A percentile compares a stretch with the other conserved stretches of the same genome.
Conservation (phyloP, 2,113 vertebrate species). For the Crotalus horridus region DNA sequence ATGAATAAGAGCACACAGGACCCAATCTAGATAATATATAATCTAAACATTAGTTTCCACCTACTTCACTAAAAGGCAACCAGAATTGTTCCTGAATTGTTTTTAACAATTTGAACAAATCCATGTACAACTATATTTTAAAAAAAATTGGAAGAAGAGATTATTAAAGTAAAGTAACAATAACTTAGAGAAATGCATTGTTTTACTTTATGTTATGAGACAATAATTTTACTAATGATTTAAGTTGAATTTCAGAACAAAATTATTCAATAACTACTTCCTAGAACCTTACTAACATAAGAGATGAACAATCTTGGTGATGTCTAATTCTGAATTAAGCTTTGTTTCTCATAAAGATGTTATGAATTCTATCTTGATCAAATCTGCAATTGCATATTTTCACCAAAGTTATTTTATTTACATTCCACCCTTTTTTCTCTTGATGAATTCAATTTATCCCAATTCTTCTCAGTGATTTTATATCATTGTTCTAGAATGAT, state of each 20-base stretch:
- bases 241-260: background rate
- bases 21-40: background rate
- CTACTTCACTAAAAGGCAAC: background rate
- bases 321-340: constrained; percentile 37
- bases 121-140: background rate
- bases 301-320: background rate
- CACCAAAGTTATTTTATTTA: constrained; percentile 37
- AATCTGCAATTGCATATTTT: constrained; percentile 35
- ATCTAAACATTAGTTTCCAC: background rate
- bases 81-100: background rate
- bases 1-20: background rate
- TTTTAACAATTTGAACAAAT: background rate
- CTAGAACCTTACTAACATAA: background rate
- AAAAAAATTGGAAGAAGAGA: background rate
- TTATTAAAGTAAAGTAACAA: background rate
- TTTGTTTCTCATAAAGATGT: constrained; percentile 14
- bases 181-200: background rate
- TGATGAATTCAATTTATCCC: constrained; percentile 42
- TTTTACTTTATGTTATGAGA: background rate
- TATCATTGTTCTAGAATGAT: constrained; percentile 23
- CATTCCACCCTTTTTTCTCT: constrained; percentile 35
- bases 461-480: constrained; percentile 47
- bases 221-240: background rate
- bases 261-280: constrained; percentile 6
- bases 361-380: constrained; percentile 38